phyloP scores from a whole-genome alignment of 2,113 vertebrate genomes.

The Rhipidura dahli region DNA sequence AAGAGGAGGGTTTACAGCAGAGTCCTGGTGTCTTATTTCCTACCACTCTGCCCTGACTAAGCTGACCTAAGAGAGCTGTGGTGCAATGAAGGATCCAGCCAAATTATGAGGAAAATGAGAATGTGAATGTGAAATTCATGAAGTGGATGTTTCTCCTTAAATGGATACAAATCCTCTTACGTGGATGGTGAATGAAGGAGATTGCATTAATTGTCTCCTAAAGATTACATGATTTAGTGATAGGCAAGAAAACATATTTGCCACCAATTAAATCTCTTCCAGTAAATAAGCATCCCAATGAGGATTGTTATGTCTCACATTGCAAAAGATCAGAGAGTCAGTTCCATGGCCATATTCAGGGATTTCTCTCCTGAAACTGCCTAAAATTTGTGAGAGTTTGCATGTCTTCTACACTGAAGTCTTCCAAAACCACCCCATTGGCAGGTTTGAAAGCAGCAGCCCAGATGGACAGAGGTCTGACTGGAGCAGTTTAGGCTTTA shows the following conservation, averaged over 20 bases:
- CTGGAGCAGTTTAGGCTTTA: not conserved
- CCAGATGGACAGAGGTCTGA: not conserved
- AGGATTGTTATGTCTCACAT: not conserved
- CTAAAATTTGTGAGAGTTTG: not conserved
- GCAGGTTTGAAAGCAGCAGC: not conserved
- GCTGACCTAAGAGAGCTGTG: not conserved
- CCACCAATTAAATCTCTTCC: not conserved
- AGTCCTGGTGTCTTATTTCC: not conserved
- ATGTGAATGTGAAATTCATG: not conserved
- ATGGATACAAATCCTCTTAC: not conserved
- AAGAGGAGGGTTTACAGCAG: not conserved
- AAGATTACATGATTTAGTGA: not conserved
- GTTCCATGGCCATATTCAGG: not conserved
- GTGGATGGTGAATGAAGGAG: not conserved
- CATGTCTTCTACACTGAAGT: not conserved
- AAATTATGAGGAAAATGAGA: not conserved
- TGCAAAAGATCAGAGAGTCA: not conserved
- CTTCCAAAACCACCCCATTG: not conserved
- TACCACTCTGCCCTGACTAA: not conserved
- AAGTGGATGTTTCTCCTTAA: not conserved
- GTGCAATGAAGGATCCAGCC: not conserved
- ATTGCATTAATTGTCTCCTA: not conserved
- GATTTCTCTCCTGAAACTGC: not conserved
- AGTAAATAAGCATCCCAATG: not conserved
- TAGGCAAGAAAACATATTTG: not conserved